Evolutionary conservation across 2,797 vertebrate species (phyloP).

Genomic region (Picus viridis): DNA sequence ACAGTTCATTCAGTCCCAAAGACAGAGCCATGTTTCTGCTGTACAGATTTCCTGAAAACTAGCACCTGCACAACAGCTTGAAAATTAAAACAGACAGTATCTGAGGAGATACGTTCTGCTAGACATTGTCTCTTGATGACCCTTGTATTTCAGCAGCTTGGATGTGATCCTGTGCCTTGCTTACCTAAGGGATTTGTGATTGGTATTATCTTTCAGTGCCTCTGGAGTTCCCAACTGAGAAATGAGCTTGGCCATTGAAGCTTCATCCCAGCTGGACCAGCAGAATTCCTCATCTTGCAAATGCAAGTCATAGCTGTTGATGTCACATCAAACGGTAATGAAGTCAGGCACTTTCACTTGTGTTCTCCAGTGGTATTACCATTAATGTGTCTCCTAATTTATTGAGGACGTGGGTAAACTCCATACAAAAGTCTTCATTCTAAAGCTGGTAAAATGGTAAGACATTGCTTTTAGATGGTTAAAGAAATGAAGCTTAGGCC

Average conservation of each 20-base stretch:
- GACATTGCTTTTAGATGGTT: background rate
- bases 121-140: background rate
- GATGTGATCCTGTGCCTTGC: background rate
- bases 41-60: background rate
- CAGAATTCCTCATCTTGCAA: background rate
- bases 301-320: background rate
- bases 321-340: background rate
- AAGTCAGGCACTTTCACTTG: background rate
- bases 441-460: background rate
- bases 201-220: background rate
- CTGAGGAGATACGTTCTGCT: background rate
- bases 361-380: background rate
- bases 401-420: background rate
- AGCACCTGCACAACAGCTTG: slow-evolving; percentile 42
- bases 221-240: background rate
- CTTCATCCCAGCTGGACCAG: background rate
- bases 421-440: background rate
- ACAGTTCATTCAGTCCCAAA: slow-evolving; percentile 22
- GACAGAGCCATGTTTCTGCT: slow-evolving; percentile 20
- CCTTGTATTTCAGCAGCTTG: background rate
- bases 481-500: background rate
- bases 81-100: slow-evolving; percentile 33
- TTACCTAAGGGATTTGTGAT: background rate
- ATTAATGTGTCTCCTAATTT: background rate
- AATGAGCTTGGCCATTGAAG: background rate